These are phyloP conservation scores for Bactericera cockerelli DNA, from an alignment of 1,140 invertebrate genomes.

Conservation along the genomic window DNA sequence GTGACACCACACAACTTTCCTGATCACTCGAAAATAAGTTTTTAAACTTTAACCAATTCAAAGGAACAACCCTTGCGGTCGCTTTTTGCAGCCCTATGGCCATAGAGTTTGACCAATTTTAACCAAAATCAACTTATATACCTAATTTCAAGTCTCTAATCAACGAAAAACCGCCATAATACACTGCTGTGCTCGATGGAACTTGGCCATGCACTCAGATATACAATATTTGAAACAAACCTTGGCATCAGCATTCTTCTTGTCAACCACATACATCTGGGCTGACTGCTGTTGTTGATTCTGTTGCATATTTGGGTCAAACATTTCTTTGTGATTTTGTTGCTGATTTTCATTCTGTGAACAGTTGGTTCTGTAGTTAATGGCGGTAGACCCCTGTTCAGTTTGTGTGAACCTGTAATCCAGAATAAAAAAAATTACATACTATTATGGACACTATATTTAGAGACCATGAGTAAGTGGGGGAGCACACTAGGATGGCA, in stretches of 20 bases:
- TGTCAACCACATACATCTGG: conserved; percentile 31
- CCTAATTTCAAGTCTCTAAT: too few species aligned
- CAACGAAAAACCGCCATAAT: too few species aligned
- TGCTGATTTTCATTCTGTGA: conserved; percentile 8
- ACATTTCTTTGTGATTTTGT: conserved; percentile 19
- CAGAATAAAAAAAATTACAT: not conserved
- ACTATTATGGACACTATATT: not conserved
- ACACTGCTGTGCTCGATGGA: too few species aligned
- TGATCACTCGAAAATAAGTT: too few species aligned
- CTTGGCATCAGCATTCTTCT: conserved; percentile 32
- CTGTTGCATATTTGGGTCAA: conserved; percentile 26
- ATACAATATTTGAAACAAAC: conserved; percentile 17
- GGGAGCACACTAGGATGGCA: too few species aligned
- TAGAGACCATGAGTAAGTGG: not conserved
- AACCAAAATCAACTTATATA: too few species aligned
- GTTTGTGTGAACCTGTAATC: conserved; percentile 31
- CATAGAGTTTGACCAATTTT: too few species aligned
- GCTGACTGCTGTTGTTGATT: conserved; percentile 32
- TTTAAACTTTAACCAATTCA: too few species aligned
- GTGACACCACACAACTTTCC: too few species aligned
- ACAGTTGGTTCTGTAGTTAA: conserved; percentile 16
- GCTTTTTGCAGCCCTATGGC: too few species aligned
- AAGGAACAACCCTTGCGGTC: too few species aligned
- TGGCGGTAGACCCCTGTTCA: conserved; percentile 25
- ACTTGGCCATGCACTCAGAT: too few species aligned